phyloP scores from a whole-genome alignment of 2,797 vertebrate genomes.

The Borostomias antarcticus region DNA sequence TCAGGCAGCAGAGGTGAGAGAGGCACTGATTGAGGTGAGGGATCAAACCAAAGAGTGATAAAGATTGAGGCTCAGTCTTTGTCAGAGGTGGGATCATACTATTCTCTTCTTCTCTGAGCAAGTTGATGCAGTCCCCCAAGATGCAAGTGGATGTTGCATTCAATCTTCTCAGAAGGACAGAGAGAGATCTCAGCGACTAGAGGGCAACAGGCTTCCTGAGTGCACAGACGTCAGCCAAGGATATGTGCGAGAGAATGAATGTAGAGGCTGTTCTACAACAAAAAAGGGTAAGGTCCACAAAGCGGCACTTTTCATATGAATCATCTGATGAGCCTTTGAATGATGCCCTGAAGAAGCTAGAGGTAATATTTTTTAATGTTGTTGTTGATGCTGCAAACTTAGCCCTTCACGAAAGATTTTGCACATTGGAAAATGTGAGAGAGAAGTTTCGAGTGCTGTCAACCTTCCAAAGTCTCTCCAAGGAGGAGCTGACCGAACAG shows the following conservation, averaged over 20 bases:
- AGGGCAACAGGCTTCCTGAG: constrained; percentile 23
- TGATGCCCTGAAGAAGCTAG: constrained; percentile 33
- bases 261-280: constrained; percentile 24
- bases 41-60: too few species aligned
- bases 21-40: constrained; percentile 16
- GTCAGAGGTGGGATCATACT: too few species aligned
- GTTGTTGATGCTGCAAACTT: constrained; percentile 20
- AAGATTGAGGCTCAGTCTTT: too few species aligned
- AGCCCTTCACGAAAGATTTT: constrained; percentile 20
- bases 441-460: constrained; percentile 17
- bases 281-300: constrained; percentile 33
- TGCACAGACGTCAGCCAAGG: constrained; percentile 22
- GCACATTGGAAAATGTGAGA: constrained; percentile 26
- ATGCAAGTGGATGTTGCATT: constrained; percentile 17
- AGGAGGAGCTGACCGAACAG: constrained; percentile 10
- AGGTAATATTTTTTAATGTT: constrained; percentile 25
- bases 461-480: constrained; percentile 16
- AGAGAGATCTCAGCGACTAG: constrained; percentile 22
- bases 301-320: constrained; percentile 30
- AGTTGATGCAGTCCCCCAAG: constrained; percentile 6
- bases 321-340: constrained; percentile 37
- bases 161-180: not conserved
- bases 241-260: too few species aligned
- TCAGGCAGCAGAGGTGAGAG: constrained; percentile 29
- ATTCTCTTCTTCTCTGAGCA: too few species aligned